These are phyloP conservation scores for Melospiza georgiana DNA, from an alignment of 2,113 vertebrate genomes.

Conservation along the genomic window DNA sequence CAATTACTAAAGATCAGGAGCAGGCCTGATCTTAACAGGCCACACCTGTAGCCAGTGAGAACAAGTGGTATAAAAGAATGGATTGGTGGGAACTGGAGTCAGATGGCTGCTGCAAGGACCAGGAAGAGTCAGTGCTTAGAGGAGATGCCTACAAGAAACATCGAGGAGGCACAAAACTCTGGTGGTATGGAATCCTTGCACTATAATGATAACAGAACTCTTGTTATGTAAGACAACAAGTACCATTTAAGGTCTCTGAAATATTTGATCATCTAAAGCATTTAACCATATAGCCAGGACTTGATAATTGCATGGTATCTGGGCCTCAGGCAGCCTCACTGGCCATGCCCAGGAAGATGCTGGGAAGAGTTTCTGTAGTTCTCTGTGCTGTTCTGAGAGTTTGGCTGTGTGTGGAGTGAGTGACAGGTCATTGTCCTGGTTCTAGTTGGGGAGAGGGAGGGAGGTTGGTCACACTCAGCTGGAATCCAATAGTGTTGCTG, in stretches of 20 bases:
- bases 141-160: too few relatives aligned
- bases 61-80: too few relatives aligned
- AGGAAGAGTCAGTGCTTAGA: too few relatives aligned
- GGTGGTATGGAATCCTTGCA: too few relatives aligned
- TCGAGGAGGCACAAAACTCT: too few relatives aligned
- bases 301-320: background rate
- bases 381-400: fast-evolving
- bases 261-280: background rate
- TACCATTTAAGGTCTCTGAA: background rate
- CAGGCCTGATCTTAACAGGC: too few relatives aligned
- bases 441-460: background rate
- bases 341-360: background rate
- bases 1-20: too few relatives aligned
- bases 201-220: too few relatives aligned
- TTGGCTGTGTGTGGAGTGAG: background rate
- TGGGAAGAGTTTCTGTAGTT: background rate
- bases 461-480: background rate
- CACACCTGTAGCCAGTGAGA: too few relatives aligned
- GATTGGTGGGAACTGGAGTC: too few relatives aligned
- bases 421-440: background rate
- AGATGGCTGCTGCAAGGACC: too few relatives aligned
- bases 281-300: background rate
- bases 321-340: fast-evolving
- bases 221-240: too few relatives aligned
- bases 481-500: background rate